phyloP scores from a whole-genome alignment of 2,797 vertebrate species.

The Danio albolineatus region DNA sequence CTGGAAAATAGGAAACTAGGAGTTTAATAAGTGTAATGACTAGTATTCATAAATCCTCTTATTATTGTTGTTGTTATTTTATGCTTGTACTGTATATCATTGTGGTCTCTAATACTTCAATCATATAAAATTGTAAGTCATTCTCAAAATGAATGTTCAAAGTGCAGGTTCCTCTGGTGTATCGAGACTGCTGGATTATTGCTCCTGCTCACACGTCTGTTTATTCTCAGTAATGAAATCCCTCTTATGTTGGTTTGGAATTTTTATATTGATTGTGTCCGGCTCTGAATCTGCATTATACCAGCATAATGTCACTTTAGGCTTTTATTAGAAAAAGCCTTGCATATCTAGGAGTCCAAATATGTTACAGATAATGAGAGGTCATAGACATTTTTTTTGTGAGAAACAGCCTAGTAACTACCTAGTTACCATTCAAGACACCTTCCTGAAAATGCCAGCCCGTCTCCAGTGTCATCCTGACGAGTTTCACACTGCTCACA shows the following conservation, averaged over 20 bases:
- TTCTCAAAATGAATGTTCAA: conserved; percentile 1
- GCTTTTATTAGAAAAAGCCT: not conserved
- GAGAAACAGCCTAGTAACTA: not conserved
- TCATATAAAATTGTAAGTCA: not conserved
- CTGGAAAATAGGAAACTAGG: not conserved
- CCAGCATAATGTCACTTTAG: not conserved
- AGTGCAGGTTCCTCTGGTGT: not conserved
- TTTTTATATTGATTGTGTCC: not conserved
- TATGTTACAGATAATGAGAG: not conserved
- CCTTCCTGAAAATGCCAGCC: not conserved
- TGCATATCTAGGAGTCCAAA: not conserved
- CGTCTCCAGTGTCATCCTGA: not conserved
- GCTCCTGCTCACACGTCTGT: not conserved
- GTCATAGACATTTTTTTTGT: no score
- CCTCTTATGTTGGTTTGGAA: not conserved
- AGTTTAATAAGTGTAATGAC: no score
- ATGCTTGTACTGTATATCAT: not conserved
- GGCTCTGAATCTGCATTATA: not conserved
- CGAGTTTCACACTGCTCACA: not conserved
- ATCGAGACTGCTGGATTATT: conserved; percentile 2
- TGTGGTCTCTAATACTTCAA: not conserved
- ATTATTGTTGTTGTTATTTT: no score
- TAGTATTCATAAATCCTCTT: not conserved
- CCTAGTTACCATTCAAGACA: not conserved
- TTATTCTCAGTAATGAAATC: not conserved